Evolutionary conservation across 2,113 vertebrate species (phyloP).

Genomic region (Cyanocitta stelleri): DNA sequence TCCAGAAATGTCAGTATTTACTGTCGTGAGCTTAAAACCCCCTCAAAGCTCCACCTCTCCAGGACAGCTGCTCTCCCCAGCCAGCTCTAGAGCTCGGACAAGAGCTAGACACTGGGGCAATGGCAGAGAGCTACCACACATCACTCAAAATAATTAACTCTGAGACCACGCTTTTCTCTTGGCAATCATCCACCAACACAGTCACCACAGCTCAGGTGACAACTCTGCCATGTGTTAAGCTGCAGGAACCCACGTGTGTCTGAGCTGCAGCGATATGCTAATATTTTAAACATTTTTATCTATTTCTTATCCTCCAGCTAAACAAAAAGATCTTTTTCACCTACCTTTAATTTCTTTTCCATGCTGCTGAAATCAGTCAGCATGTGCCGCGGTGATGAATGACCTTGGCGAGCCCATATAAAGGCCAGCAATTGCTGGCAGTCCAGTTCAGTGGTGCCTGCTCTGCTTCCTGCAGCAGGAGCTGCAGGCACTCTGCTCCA

Average conservation of each 20-base stretch:
- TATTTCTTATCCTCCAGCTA: constrained; percentile 13
- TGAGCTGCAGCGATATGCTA: neutral
- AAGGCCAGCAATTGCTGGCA: neutral
- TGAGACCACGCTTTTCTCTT: neutral
- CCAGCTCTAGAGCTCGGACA: neutral
- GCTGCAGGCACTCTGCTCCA: rapidly evolving
- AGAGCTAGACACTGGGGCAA: neutral
- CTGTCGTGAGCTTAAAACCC: neutral
- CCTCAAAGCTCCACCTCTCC: neutral
- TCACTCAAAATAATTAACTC: neutral
- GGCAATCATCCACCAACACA: neutral
- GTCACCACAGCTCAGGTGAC: neutral
- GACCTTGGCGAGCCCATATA: neutral
- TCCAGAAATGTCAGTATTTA: neutral
- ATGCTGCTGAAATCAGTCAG: neutral
- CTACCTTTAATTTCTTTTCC: constrained; percentile 14
- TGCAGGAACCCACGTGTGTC: neutral
- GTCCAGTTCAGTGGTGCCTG: neutral
- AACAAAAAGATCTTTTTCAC: neutral
- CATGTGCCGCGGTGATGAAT: neutral
- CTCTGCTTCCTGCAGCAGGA: neutral
- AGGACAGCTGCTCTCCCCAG: neutral
- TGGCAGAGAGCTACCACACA: neutral
- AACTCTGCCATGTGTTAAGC: neutral
- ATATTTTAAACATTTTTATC: constrained; percentile 8